Evolutionary conservation across 2,888 invertebrate species (phyloP), one percentile per base, ranked within the genome.

Genomic region (Zootermopsis nevadensis): DNA sequence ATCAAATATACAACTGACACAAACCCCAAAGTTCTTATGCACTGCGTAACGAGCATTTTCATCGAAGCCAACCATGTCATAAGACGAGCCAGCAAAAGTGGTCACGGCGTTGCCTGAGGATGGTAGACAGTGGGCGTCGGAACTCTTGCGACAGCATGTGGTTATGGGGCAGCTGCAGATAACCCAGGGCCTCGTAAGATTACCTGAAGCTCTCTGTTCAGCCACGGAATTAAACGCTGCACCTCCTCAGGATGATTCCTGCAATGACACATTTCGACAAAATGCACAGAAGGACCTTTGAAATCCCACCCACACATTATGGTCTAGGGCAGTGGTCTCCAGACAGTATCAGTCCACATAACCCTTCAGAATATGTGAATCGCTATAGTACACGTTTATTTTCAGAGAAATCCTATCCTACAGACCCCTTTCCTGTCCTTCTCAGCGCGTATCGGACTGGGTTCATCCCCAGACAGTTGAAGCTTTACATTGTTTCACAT

Each of bases 51-150:
- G 33, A 2, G 82, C 83, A 31, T 83, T 77, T 31, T 83, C 76
- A 82, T 85, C 85, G 82, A 84, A 91, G n/a, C 95, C 96, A 82
- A 93, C 91, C 93, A 98, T 93, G 88, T 97, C 97, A 88, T 94
- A 96, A 0, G 96, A 96, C 22, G 97, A 97, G 42, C 95, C 92
- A 53, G 98, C 97, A 90, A 95, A 98, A 98, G 89, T 98, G 98
- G 83, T 94, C 80, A 66, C 31, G 27, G 27, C 94, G 91, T 0
- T 91, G 90, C 31, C 94, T 93, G 85, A 97, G 91, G 88, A 94
- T 95, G 24, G 94, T 93, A 42, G 91, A 91, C 81, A 97, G 89
- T 24, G 93, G 91, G 69, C 93, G 92, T 66, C 93, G 92, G 89
- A 98, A 97, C 87, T 94, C 93, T 15, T 91, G 88, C 84, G 94